Evolutionary conservation across 2,888 invertebrate genomes (phyloP).

Genomic region (Aleiodes alternator): DNA sequence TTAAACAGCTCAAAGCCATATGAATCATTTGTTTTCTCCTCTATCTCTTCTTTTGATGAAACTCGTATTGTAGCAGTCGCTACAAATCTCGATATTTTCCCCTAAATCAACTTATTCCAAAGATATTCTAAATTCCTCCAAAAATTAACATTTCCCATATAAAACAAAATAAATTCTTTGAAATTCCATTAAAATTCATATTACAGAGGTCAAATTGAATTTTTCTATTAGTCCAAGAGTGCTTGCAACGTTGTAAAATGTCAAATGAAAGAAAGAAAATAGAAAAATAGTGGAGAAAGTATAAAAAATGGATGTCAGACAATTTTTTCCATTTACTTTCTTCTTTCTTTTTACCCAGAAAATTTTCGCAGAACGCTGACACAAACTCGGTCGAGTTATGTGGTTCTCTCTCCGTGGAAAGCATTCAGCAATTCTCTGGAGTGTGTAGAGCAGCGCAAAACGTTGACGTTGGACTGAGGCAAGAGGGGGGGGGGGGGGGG

Average conservation of each 20-base stretch:
- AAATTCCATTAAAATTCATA: too few species aligned
- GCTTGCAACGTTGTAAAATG: slow-evolving; percentile 9
- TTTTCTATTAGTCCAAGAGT: too few species aligned
- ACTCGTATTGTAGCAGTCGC: too few species aligned
- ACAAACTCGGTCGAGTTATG: slow-evolving; percentile 54
- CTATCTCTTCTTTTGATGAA: too few species aligned
- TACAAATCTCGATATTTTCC: too few species aligned
- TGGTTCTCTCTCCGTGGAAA: slow-evolving; percentile 51
- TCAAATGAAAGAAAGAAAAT: slow-evolving; percentile 13
- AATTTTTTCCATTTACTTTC: slow-evolving; percentile 56
- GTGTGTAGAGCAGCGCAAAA: slow-evolving; percentile 47
- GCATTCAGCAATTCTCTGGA: slow-evolving; percentile 56
- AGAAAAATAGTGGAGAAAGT: slow-evolving; percentile 25
- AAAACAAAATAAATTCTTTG: too few species aligned
- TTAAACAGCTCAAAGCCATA: too few species aligned
- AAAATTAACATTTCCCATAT: too few species aligned
- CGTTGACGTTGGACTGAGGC: slow-evolving; percentile 20
- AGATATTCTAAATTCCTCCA: too few species aligned
- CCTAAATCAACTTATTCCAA: too few species aligned
- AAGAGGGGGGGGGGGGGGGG: neutral
- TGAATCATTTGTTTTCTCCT: too few species aligned
- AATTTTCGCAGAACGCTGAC: slow-evolving; percentile 63
- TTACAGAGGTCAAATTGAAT: too few species aligned
- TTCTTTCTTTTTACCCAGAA: slow-evolving; percentile 55
- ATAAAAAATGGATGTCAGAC: slow-evolving; percentile 52